These are phyloP conservation scores for Saturnia japonica DNA, from an alignment of 2,888 invertebrate genomes.

Conservation along the genomic window DNA sequence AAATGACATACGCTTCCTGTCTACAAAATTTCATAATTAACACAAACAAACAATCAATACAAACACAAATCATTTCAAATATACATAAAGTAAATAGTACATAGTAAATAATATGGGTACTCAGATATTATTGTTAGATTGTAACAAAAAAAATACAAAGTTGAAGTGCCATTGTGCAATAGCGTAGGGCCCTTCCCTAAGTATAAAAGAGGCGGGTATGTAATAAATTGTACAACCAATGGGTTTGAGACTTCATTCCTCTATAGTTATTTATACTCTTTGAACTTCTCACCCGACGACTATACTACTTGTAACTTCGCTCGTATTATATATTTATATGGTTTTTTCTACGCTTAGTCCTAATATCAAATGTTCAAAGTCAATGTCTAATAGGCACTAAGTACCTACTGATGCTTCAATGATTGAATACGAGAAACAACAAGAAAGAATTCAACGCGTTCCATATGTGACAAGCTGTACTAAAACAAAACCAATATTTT, in stretches of 20 bases:
- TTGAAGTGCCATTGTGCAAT: constrained; percentile 2
- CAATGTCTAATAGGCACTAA: not conserved
- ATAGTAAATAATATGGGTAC: not conserved
- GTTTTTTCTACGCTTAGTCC: not conserved
- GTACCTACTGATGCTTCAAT: not conserved
- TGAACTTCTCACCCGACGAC: not conserved
- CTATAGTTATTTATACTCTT: not conserved
- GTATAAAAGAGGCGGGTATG: not conserved
- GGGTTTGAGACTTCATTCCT: not conserved
- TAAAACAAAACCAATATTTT: too few relatives aligned
- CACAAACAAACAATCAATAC: too few relatives aligned
- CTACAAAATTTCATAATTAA: too few relatives aligned
- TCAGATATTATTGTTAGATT: not conserved
- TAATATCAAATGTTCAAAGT: not conserved
- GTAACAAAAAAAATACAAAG: not conserved
- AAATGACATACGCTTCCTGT: too few relatives aligned
- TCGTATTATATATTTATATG: not conserved
- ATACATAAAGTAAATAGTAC: not conserved
- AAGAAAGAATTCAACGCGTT: too few relatives aligned
- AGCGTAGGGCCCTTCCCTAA: not conserved
- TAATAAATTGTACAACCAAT: constrained; percentile 5
- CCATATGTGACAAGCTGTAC: too few relatives aligned
- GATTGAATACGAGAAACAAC: not conserved
- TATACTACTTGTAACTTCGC: not conserved
- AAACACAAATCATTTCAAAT: too few relatives aligned